These are phyloP conservation scores for Koerneria pararmatus DNA, from an alignment of 2,888 invertebrate species.

Conservation along the genomic window DNA sequence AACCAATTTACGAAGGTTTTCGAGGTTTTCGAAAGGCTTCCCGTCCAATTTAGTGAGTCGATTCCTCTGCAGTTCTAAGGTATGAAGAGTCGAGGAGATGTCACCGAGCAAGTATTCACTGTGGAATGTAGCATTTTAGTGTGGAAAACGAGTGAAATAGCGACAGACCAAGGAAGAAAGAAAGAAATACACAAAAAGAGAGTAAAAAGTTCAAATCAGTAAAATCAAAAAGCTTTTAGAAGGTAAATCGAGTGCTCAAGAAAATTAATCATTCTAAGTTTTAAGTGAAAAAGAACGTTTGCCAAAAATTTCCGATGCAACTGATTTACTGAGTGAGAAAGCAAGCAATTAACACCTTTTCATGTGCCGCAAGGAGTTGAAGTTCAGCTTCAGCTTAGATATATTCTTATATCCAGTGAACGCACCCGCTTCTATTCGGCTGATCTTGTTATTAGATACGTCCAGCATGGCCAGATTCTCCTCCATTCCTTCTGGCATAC, in stretches of 20 bases:
- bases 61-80: constrained; percentile 32
- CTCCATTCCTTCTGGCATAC: constrained; percentile 30
- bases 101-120: constrained; percentile 22
- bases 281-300: background rate
- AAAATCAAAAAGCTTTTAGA: too few species aligned
- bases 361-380: constrained; percentile 28
- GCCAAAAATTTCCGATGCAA: background rate
- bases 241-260: too few species aligned
- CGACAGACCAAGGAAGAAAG: constrained; percentile 22
- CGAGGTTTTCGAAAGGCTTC: constrained; percentile 26
- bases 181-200: background rate
- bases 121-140: too few species aligned
- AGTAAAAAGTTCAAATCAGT: too few species aligned
- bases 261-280: background rate
- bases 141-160: too few species aligned
- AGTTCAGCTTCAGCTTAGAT: constrained; percentile 25
- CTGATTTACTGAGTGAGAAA: background rate
- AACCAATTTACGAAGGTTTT: constrained; percentile 32
- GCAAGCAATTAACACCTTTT: constrained; percentile 27
- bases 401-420: constrained; percentile 17
- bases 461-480: constrained; percentile 25
- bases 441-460: constrained; percentile 29
- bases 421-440: constrained; percentile 27
- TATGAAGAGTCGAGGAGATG: constrained; percentile 28
- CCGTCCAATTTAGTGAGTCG: constrained; percentile 21